These are phyloP conservation scores for Ctenopoma kingsleyae DNA, from an alignment of 2,797 vertebrate species.

Conservation along the genomic window DNA sequence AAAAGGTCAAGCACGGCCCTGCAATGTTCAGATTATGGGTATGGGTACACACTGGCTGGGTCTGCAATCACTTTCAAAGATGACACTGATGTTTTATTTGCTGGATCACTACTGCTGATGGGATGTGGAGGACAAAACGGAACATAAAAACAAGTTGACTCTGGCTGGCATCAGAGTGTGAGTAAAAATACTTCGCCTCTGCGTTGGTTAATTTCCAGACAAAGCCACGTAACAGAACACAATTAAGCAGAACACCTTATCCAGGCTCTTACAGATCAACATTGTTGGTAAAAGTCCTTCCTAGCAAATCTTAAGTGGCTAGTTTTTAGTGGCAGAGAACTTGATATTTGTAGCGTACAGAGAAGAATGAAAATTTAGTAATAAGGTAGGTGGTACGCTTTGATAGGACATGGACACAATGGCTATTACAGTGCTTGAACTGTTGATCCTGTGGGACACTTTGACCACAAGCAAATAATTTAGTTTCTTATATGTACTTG, in stretches of 20 bases:
- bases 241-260: background rate
- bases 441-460: background rate
- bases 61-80: slow-evolving; percentile 34
- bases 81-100: slow-evolving; percentile 37
- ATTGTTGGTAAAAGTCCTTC: slow-evolving; percentile 8
- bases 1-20: slow-evolving; percentile 37
- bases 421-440: slow-evolving; percentile 13
- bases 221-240: background rate
- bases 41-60: background rate
- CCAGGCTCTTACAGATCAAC: background rate
- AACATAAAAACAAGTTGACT: slow-evolving; percentile 3
- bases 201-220: background rate
- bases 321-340: slow-evolving; percentile 10
- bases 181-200: background rate
- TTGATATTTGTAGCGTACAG: slow-evolving; percentile 21
- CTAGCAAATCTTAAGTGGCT: slow-evolving; percentile 17
- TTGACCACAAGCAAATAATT: background rate
- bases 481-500: background rate
- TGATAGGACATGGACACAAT: slow-evolving; percentile 36
- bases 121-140: background rate
- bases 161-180: background rate
- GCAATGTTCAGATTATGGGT: slow-evolving; percentile 19
- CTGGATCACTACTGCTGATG: background rate
- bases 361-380: slow-evolving; percentile 31
- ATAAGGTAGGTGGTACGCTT: slow-evolving; percentile 35